Percentiles rank a stretch among this genome's conserved stretches.
These are phyloP conservation scores for Camarhynchus parvulus DNA, from an alignment of 2,113 vertebrate genomes.

Conservation along the genomic window DNA sequence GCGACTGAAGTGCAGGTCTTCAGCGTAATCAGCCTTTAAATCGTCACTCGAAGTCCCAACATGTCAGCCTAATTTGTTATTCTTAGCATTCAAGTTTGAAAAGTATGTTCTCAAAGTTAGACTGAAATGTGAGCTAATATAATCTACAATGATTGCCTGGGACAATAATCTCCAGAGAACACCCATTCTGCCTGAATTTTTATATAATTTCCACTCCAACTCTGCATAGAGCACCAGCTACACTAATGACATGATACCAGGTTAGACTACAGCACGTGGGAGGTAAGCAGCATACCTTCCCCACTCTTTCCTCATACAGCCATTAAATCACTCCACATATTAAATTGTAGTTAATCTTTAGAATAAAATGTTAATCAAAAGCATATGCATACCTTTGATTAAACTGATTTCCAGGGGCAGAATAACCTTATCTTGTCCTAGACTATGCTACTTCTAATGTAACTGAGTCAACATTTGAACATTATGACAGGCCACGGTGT, in stretches of 20 bases:
- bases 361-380: background rate
- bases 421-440: background rate
- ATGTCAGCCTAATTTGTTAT: background rate
- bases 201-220: background rate
- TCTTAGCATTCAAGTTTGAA: background rate
- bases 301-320: background rate
- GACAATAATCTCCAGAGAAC: background rate
- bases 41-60: accelerated
- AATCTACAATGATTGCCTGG: background rate
- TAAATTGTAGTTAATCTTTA: background rate
- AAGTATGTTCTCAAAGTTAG: background rate
- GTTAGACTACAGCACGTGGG: background rate
- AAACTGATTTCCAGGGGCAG: background rate
- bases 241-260: background rate
- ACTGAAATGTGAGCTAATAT: background rate
- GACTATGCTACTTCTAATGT: background rate
- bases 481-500: background rate
- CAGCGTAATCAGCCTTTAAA: background rate
- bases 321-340: background rate
- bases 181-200: background rate
- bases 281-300: background rate
- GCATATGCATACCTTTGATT: background rate
- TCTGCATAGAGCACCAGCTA: background rate
- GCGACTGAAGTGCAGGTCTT: background rate
- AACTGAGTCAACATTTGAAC: background rate